phyloP scores from a whole-genome alignment of 2,888 invertebrate species.

The Epinotia ramella region DNA sequence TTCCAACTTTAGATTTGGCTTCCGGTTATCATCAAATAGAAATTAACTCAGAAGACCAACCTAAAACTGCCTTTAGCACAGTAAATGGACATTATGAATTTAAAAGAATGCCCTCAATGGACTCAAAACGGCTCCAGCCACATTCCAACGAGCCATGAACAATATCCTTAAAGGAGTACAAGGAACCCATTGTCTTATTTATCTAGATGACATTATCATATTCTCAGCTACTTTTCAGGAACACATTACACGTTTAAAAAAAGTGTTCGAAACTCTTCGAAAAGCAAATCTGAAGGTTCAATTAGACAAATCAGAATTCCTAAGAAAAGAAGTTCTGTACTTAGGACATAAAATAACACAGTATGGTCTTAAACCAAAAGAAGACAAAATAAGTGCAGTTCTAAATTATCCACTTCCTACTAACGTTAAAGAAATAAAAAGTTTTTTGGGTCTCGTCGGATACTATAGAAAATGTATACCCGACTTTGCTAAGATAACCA shows the following conservation, averaged over 20 bases:
- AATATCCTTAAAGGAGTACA: no score
- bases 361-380: slow-evolving; percentile 35
- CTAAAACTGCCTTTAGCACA: no score
- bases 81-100: no score
- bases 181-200: no score
- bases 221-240: no score
- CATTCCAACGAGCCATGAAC: no score
- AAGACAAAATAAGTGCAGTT: slow-evolving; percentile 40
- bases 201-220: no score
- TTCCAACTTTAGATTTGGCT: no score
- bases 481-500: slow-evolving; percentile 36
- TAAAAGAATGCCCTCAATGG: neutral
- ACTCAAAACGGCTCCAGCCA: no score
- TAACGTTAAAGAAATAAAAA: slow-evolving; percentile 48
- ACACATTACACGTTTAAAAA: neutral
- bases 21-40: no score
- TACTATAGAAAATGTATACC: slow-evolving; percentile 43
- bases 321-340: neutral
- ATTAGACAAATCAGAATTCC: neutral
- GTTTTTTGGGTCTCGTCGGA: slow-evolving; percentile 46
- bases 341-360: neutral
- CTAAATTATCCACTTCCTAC: slow-evolving; percentile 35
- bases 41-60: no score
- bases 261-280: neutral
- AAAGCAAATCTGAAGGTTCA: neutral